Conservation (phyloP, 2,113 vertebrate genomes). For the Shinisaurus crocodilurus region DNA sequence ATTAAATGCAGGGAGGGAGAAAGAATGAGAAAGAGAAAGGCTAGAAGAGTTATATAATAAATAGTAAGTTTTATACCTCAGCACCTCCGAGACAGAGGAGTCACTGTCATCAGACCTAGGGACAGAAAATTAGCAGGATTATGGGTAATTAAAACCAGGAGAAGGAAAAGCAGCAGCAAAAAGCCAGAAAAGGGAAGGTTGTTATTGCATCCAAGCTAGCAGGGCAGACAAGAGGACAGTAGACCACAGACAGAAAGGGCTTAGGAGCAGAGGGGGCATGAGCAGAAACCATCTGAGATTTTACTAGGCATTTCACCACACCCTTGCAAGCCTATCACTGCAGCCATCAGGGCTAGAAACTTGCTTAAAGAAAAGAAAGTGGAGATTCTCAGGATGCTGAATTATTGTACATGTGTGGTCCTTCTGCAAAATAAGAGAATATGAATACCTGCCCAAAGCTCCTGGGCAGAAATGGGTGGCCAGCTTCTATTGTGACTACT, state of each 20-base stretch:
- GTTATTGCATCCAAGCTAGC: constrained; percentile 68
- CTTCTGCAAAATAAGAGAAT: neutral
- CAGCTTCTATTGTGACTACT: neutral
- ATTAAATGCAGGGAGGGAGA: constrained; percentile 43
- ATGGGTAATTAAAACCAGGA: constrained; percentile 78
- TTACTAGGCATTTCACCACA: neutral
- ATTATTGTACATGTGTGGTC: neutral
- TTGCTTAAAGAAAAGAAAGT: neutral
- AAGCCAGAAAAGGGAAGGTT: constrained; percentile 63
- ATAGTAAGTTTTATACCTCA: constrained; percentile 95
- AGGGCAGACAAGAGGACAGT: constrained; percentile 46
- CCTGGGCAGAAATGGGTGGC: neutral
- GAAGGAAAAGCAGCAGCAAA: constrained; percentile 59
- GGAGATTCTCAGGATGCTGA: neutral
- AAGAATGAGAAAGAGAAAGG: constrained; percentile 42
- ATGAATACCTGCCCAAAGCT: neutral
- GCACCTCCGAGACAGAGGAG: constrained; percentile 99
- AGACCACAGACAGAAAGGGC: constrained; percentile 24
- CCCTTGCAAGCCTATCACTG: neutral
- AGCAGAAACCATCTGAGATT: neutral
- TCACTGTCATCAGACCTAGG: constrained; percentile 99
- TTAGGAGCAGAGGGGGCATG: neutral
- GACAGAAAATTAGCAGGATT: constrained; percentile 96
- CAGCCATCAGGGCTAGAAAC: neutral
- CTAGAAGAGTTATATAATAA: constrained; percentile 67